Percentiles rank a stretch among this genome's conserved stretches.
Conservation (phyloP, 35 echinoderm and acorn worm genomes). For the Strongylocentrotus purpuratus region DNA sequence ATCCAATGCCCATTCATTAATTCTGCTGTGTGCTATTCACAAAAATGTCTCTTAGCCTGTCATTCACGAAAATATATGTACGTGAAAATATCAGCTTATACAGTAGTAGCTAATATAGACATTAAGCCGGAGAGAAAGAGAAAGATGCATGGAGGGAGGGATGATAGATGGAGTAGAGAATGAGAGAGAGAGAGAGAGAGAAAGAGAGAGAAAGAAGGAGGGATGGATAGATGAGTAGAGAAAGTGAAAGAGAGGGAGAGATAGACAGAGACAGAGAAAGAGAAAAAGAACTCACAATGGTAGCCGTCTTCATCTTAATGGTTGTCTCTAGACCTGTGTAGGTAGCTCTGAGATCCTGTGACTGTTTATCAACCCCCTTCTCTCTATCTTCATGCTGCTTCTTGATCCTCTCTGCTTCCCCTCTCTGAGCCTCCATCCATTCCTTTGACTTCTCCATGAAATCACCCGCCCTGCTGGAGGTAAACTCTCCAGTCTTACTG, state of each 20-base stretch:
- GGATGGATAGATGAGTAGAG: too few relatives aligned
- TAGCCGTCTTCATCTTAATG: slow-evolving; percentile 78
- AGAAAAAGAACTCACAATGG: slow-evolving; percentile 80
- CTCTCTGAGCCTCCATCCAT: not conserved
- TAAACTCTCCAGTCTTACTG: slow-evolving; percentile 24
- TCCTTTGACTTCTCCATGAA: slow-evolving; percentile 47
- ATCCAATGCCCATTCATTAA: too few relatives aligned
- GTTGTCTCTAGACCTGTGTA: slow-evolving; percentile 80
- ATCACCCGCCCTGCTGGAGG: not conserved
- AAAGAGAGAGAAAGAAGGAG: too few relatives aligned
- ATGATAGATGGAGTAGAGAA: too few relatives aligned
- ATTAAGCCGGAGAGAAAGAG: too few relatives aligned
- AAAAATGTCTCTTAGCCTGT: too few relatives aligned
- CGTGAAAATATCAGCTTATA: too few relatives aligned
- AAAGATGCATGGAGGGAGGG: too few relatives aligned
- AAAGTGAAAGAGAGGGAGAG: not conserved
- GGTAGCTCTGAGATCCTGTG: slow-evolving; percentile 76
- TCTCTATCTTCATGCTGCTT: slow-evolving; percentile 70
- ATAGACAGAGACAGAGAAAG: too few relatives aligned
- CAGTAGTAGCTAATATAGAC: too few relatives aligned
- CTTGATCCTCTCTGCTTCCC: slow-evolving; percentile 44
- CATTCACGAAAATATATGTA: too few relatives aligned
- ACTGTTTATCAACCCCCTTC: slow-evolving; percentile 62
- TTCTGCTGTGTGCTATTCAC: too few relatives aligned
- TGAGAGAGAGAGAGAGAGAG: not conserved